Evolutionary conservation across 2,797 vertebrate species (phyloP).

Genomic region (Myoxocephalus aenaeus): DNA sequence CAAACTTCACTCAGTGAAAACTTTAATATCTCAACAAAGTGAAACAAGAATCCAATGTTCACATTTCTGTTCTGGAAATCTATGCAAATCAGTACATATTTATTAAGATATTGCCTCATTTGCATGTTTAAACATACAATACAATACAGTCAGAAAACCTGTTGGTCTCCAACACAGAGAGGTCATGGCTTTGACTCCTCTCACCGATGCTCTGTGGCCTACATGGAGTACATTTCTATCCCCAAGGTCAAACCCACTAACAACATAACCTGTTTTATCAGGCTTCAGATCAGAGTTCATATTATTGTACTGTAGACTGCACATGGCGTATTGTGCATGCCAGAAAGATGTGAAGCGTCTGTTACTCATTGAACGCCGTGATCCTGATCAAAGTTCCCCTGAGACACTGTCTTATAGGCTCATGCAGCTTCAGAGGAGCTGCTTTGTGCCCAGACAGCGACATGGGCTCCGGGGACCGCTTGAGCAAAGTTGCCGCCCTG

Average conservation of each 20-base stretch:
- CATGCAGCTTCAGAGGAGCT: constrained; percentile 13
- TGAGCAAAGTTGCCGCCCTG: constrained; percentile 46
- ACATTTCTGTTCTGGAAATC: no score
- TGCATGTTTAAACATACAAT: no score
- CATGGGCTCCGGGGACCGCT: constrained; percentile 61
- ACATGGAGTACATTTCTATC: not conserved
- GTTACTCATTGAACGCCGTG: constrained; percentile 62
- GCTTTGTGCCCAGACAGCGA: not conserved
- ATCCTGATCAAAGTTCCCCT: constrained; percentile 75
- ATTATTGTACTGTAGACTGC: not conserved
- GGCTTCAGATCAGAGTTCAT: not conserved
- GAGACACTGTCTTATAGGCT: constrained; percentile 38
- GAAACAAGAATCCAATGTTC: no score
- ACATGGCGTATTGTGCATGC: constrained; percentile 9
- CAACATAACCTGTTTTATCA: constrained; percentile 1
- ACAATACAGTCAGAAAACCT: no score
- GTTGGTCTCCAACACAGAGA: not conserved
- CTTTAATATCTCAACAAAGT: no score
- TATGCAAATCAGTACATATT: no score
- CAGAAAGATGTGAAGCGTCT: not conserved
- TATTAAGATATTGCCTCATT: no score
- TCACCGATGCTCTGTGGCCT: not conserved
- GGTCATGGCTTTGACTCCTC: not conserved
- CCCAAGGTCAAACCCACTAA: not conserved
- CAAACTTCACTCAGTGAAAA: no score